These are phyloP conservation scores for Hydrotaea cyrtoneurina DNA, from an alignment of 2,888 invertebrate genomes.

Conservation along the genomic window DNA sequence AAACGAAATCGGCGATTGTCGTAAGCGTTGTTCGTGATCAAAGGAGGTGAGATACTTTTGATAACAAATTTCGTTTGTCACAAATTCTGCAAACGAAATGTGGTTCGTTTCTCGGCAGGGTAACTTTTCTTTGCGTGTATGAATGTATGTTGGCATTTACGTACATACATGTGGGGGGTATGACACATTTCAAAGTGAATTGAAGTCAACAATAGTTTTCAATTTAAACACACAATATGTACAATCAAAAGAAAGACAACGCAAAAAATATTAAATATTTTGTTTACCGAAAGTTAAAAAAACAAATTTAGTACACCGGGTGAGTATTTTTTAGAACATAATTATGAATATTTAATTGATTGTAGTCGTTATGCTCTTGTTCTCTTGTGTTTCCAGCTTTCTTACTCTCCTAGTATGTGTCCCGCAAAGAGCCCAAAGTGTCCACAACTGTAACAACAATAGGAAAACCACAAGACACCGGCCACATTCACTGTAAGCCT, in stretches of 20 bases:
- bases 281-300: constrained; percentile 12
- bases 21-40: too few relatives aligned
- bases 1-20: too few relatives aligned
- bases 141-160: background rate
- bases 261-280: constrained; percentile 17
- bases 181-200: background rate
- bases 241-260: background rate
- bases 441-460: background rate
- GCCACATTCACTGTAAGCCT: constrained; percentile 15
- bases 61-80: too few relatives aligned
- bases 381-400: background rate
- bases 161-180: background rate
- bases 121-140: too few relatives aligned
- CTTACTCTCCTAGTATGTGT: background rate
- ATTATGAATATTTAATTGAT: background rate
- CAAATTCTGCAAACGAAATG: too few relatives aligned
- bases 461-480: background rate
- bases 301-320: constrained; percentile 14
- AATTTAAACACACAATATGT: too few relatives aligned
- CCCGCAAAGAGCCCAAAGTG: background rate
- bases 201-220: background rate
- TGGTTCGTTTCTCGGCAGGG: too few relatives aligned
- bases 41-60: too few relatives aligned
- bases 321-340: background rate
- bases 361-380: background rate